These are phyloP conservation scores for Halcyon badia DNA, from an alignment of 2,797 vertebrate genomes.

Conservation along the genomic window DNA sequence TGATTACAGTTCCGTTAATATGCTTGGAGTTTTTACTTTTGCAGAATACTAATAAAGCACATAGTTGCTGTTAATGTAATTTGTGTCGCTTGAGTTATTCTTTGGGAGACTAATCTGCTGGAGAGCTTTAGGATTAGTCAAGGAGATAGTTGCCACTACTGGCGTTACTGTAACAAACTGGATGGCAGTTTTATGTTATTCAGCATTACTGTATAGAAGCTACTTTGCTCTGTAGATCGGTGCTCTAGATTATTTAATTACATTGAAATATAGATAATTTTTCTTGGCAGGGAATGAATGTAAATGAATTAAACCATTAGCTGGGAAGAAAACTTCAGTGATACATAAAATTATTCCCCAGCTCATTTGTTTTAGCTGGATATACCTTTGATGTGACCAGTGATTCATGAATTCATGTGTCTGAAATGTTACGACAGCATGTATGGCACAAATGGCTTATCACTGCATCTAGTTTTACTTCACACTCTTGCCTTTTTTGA, in stretches of 20 bases:
- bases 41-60: background rate
- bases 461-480: background rate
- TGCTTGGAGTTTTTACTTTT: background rate
- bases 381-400: background rate
- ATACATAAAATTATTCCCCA: background rate
- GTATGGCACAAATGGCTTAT: background rate
- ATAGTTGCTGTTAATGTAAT: slow-evolving; percentile 19
- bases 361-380: background rate
- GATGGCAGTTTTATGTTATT: background rate
- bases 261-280: background rate
- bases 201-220: background rate
- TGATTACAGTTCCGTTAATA: background rate
- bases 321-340: background rate
- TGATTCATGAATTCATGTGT: background rate
- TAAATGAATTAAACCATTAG: background rate
- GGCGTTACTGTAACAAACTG: background rate
- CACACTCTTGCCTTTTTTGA: background rate
- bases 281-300: background rate
- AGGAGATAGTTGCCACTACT: background rate
- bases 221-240: background rate
- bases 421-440: background rate
- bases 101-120: background rate
- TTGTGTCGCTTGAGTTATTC: background rate
- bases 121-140: slow-evolving; percentile 17
- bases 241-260: background rate